Conservation (phyloP, 2,113 vertebrate genomes). For the Oreochromis tanganicae region DNA sequence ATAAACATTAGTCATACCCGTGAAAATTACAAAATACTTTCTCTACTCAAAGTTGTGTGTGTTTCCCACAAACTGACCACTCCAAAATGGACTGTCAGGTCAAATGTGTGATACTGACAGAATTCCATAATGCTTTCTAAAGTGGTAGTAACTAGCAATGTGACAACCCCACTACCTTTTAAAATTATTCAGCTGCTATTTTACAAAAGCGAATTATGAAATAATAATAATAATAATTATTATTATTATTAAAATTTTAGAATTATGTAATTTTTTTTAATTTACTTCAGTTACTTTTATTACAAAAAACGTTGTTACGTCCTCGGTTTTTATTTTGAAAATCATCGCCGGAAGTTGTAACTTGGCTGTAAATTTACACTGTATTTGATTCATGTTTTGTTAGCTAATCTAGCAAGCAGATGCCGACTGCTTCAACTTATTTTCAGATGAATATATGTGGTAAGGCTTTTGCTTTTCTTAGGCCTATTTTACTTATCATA, state of each 20-base stretch:
- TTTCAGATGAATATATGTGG: constrained; percentile 48
- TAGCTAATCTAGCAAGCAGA: constrained; percentile 63
- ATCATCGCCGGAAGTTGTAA: neutral
- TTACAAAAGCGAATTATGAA: neutral
- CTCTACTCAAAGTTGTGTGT: no score
- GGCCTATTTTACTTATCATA: neutral
- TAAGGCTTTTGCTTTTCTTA: constrained; percentile 24
- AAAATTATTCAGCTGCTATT: neutral
- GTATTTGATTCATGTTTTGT: constrained; percentile 52
- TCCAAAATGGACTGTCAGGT: no score
- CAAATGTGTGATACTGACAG: neutral
- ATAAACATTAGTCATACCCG: neutral
- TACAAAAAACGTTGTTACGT: neutral
- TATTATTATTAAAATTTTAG: neutral
- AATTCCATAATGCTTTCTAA: neutral
- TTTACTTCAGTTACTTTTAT: neutral
- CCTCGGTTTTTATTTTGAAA: constrained; percentile 39
- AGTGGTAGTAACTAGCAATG: neutral
- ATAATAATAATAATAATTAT: neutral
- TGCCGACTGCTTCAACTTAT: constrained; percentile 29
- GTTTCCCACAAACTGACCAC: no score
- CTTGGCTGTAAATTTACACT: neutral
- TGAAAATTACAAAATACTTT: neutral
- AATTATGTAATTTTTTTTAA: neutral
- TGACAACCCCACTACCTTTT: neutral